A percentile compares a stretch with the other conserved stretches of the same genome.
Conservation (phyloP, 2,888 invertebrate species). For the Athalia circularis region DNA sequence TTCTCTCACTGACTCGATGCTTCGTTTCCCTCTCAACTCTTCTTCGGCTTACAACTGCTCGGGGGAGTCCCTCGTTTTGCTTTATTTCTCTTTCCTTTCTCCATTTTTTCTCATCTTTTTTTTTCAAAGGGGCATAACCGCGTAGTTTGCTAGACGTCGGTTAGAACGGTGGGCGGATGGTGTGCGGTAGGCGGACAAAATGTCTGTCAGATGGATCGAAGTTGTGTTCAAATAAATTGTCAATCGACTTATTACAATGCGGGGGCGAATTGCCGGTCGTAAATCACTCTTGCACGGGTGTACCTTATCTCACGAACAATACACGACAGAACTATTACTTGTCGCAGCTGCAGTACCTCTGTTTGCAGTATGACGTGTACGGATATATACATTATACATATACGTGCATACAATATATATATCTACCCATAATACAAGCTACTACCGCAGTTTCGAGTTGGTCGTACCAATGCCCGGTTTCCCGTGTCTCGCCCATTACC, state of each 20-base stretch:
- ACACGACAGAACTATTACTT: constrained; percentile 60
- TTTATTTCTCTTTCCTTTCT: neutral
- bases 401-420: too few species aligned
- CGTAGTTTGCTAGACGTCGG: neutral
- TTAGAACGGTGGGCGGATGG: neutral
- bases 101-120: neutral
- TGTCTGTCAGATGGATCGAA: constrained; percentile 4
- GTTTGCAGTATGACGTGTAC: constrained; percentile 34
- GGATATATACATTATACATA: neutral
- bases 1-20: constrained; percentile 20
- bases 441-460: neutral
- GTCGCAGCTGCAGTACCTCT: constrained; percentile 49
- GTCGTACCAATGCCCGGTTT: neutral
- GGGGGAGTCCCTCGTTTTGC: neutral
- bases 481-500: neutral
- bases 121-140: neutral
- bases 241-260: constrained; percentile 63
- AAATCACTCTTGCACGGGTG: constrained; percentile 49
- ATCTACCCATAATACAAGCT: constrained; percentile 1
- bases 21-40: constrained; percentile 6
- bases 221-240: constrained; percentile 57
- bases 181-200: neutral
- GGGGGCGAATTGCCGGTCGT: constrained; percentile 48
- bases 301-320: constrained; percentile 47
- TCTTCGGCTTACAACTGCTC: constrained; percentile 8